A percentile compares a stretch with the other conserved stretches of the same genome.
These are phyloP conservation scores for Chymomyza caudatula DNA, from an alignment of 2,888 invertebrate species.

Conservation along the genomic window DNA sequence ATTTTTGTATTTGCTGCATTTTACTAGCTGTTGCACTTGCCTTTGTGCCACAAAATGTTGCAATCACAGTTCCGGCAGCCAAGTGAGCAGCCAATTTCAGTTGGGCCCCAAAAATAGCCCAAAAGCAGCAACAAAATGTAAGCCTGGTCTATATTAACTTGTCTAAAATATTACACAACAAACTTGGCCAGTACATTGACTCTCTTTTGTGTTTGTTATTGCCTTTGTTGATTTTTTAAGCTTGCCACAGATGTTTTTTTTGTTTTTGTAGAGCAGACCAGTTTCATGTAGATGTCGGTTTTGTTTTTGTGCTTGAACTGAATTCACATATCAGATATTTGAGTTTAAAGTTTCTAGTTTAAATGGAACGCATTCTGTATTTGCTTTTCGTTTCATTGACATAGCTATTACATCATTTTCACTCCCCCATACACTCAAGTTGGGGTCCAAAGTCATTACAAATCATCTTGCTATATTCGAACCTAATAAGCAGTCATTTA, in stretches of 20 bases:
- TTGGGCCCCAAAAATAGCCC: neutral
- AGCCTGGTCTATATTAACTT: conserved; percentile 6
- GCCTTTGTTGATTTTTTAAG: conserved; percentile 13
- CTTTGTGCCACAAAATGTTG: neutral
- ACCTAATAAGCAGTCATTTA: neutral
- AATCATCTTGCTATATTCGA: neutral
- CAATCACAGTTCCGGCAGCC: neutral
- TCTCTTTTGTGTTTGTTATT: conserved; percentile 24
- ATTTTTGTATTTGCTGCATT: neutral
- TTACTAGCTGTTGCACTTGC: neutral
- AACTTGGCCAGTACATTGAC: conserved; percentile 43
- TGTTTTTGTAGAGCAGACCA: neutral
- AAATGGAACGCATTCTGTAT: neutral
- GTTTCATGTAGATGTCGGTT: neutral
- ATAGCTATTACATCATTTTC: neutral
- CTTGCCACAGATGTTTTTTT: conserved; percentile 48
- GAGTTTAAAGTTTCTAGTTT: neutral
- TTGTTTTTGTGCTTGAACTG: neutral
- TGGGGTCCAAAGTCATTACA: neutral
- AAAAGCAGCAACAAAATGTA: neutral
- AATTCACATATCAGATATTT: neutral
- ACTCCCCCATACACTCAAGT: neutral
- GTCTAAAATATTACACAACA: conserved; percentile 49
- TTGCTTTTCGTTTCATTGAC: neutral
- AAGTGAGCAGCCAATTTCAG: neutral